These are phyloP conservation scores for Enoplosus armatus DNA, from an alignment of 2,797 vertebrate species.

Conservation along the genomic window DNA sequence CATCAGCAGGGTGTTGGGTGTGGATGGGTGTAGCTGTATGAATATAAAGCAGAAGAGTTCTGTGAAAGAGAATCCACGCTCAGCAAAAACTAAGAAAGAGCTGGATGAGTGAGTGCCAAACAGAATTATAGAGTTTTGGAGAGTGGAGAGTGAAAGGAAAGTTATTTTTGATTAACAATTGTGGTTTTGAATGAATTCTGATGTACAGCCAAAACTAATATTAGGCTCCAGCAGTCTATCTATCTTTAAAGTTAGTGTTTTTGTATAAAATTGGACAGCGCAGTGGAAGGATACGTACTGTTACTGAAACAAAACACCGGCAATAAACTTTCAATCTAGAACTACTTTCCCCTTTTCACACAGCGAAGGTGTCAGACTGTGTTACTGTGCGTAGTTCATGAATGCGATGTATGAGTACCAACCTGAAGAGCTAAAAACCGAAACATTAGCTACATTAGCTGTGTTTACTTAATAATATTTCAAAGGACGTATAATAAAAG, in stretches of 20 bases:
- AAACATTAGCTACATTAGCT: background rate
- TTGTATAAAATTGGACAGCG: background rate
- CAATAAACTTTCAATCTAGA: background rate
- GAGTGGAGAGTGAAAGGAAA: too few species aligned
- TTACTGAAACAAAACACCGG: background rate
- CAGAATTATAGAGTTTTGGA: background rate
- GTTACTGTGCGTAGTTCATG: background rate
- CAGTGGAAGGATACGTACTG: background rate
- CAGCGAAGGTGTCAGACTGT: background rate
- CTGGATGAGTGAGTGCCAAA: background rate
- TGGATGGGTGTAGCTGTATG: background rate
- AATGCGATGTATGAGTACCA: background rate
- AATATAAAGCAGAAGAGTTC: constrained; percentile 35
- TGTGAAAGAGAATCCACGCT: background rate
- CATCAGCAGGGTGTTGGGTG: constrained; percentile 8
- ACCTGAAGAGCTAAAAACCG: background rate
- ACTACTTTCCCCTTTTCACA: background rate
- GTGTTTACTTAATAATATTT: background rate
- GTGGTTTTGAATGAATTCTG: background rate
- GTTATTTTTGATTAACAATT: background rate
- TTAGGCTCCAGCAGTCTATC: background rate
- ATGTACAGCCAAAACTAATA: background rate
- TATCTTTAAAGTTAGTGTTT: background rate
- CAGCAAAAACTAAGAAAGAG: constrained; percentile 22
- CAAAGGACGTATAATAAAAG: background rate